phyloP scores from a whole-genome alignment of 1,140 invertebrate genomes.

The Tetramorium parvispinum region DNA sequence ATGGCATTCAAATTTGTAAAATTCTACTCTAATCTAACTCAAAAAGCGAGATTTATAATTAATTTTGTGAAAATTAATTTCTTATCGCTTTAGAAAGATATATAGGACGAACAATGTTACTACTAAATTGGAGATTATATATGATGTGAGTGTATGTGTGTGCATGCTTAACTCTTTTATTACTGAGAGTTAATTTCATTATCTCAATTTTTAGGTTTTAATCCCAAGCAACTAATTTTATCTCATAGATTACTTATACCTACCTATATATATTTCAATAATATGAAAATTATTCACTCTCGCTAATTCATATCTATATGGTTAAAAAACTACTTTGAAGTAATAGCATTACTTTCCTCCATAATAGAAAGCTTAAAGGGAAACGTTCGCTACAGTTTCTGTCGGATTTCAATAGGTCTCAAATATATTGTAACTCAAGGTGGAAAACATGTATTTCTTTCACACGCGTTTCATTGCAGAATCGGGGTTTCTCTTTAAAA shows the following conservation, averaged over 20 bases:
- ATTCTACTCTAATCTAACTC: background rate
- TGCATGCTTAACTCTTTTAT: conserved; percentile 5
- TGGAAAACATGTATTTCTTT: background rate
- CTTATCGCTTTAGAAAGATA: background rate
- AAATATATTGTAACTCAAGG: background rate
- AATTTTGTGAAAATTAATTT: conserved; percentile 12
- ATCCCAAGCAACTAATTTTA: conserved; percentile 13
- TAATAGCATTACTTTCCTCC: conserved; percentile 24
- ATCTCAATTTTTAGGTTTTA: conserved; percentile 39
- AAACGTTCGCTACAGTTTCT: conserved; percentile 22
- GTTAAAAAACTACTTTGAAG: conserved; percentile 28
- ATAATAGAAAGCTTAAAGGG: conserved; percentile 53
- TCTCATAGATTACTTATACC: background rate
- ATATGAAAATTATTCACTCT: conserved; percentile 26
- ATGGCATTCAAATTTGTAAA: background rate
- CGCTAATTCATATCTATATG: background rate
- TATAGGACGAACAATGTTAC: background rate
- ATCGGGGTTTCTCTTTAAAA: background rate
- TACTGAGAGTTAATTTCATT: conserved; percentile 10
- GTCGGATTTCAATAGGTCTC: conserved; percentile 16
- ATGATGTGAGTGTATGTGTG: background rate
- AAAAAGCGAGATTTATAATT: background rate
- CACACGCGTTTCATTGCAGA: background rate
- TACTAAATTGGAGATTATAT: background rate
- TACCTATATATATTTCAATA: background rate